Conservation (phyloP, 2,797 vertebrate species). For the Premnoplex brunnescens region DNA sequence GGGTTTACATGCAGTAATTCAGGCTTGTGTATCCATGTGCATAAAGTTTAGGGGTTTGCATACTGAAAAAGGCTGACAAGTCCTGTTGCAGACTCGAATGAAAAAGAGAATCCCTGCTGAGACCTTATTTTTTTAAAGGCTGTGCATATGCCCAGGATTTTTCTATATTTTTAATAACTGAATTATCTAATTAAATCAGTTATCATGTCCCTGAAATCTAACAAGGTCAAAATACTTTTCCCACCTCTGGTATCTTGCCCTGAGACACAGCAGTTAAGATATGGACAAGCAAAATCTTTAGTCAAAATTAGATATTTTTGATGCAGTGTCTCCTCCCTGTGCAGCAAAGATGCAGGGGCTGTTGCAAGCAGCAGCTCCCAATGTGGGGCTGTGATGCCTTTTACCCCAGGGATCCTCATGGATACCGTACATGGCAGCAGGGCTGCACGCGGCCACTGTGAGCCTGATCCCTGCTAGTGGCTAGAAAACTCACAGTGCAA, state of each 20-base stretch:
- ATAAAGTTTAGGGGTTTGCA: background rate
- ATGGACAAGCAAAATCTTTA: background rate
- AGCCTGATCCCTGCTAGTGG: background rate
- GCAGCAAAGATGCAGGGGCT: background rate
- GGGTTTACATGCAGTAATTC: background rate
- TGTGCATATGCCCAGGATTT: background rate
- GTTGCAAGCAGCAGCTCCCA: background rate
- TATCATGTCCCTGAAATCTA: background rate
- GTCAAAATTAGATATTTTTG: background rate
- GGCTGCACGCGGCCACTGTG: fast-evolving
- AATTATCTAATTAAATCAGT: constrained; percentile 2
- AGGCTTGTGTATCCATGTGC: background rate
- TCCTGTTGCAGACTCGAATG: background rate
- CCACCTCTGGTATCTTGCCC: background rate
- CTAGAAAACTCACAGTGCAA: background rate
- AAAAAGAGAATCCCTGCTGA: background rate
- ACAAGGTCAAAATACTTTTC: background rate
- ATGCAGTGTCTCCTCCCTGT: background rate
- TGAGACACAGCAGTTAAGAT: background rate
- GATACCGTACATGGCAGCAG: background rate
- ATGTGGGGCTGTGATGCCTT: background rate
- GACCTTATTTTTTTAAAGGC: background rate
- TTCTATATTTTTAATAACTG: background rate
- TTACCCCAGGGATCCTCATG: background rate
- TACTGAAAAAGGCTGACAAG: background rate